Evolutionary conservation across 2,113 vertebrate genomes (phyloP), one percentile per base, ranked within the genome.

Genomic region (Elaphurus davidianus): DNA sequence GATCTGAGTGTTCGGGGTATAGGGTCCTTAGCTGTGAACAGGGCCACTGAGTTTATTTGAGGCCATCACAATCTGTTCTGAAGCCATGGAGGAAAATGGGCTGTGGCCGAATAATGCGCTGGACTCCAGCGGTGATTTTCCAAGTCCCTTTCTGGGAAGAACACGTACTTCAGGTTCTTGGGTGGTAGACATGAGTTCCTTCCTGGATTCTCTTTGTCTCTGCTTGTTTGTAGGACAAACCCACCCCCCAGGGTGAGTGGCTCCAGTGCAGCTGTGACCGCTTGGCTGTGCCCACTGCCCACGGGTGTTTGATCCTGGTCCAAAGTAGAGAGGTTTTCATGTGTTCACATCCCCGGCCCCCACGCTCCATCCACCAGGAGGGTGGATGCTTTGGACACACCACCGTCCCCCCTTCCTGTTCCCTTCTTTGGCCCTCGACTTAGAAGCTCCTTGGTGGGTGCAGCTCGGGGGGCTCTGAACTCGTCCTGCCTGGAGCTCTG

Each of bases 51-150:
- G 33, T 96, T 19, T 95, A 33, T 60, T 71, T 83, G 33, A 33
- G 33, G 36, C 47, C 52, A 78, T 55, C 45, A 82, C 28, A 89
- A 28, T 96, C 87, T 78, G n/a, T 97, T 92, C 50, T 76, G 25
- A 76, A 93, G 91, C 76, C 78, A 84, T 13, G 43, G 52, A 95
- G 10, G 57, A 90, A 52, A 97, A 81, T 57, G 2, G 57, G 25
- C 57, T 85, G 6, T 55, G 64, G 54, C 33, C 93, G 64, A 52
- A 43, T 9, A 87, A 82, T 62, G 87, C 45, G n/a, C 50, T 67
- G 81, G 43, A 87, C 57, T 16, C 50, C 27, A 90, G 85, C 7
- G 43, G 50, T 88, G 57, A 54, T 82, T 92, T 94, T 21, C 8
- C 25, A 62, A 47, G 27, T 36, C 43, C n/a, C 36, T 67, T 94